phyloP scores from a whole-genome alignment of 2,888 invertebrate species.

The Drosophila maculinotata region DNA sequence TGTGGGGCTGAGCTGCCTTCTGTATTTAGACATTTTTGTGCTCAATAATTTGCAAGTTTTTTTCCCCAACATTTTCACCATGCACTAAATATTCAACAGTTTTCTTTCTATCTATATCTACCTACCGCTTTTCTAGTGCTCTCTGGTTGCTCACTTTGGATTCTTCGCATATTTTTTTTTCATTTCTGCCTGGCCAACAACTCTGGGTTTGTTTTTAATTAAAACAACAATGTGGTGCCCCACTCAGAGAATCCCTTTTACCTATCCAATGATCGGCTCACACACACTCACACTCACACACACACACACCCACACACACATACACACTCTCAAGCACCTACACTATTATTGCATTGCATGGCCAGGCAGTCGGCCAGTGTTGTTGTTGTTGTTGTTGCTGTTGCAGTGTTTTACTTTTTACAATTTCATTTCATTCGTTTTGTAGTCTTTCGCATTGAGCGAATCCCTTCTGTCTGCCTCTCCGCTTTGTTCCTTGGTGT shows the following conservation, averaged over 20 bases:
- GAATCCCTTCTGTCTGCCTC: slow-evolving; percentile 9
- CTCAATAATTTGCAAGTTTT: slow-evolving; percentile 51
- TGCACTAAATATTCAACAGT: slow-evolving; percentile 74
- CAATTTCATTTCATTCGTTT: slow-evolving; percentile 72
- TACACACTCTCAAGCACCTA: slow-evolving; percentile 1
- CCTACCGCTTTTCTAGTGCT: slow-evolving; percentile 19
- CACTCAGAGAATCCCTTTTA: slow-evolving; percentile 33
- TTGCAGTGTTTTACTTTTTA: slow-evolving; percentile 63
- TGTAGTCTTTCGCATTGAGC: slow-evolving; percentile 20
- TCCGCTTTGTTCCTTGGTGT: slow-evolving; percentile 53
- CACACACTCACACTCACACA: slow-evolving; percentile 20
- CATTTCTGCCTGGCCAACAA: slow-evolving; percentile 40
- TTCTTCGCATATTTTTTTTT: slow-evolving; percentile 27
- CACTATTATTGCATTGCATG: slow-evolving; percentile 50
- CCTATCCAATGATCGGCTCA: slow-evolving; percentile 21
- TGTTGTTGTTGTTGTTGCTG: slow-evolving; percentile 28
- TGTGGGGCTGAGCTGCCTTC: slow-evolving; percentile 7
- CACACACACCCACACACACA: slow-evolving; percentile 4
- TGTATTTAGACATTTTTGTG: slow-evolving; percentile 56
- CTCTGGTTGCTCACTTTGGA: slow-evolving; percentile 55
- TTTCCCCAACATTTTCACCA: slow-evolving; percentile 21
- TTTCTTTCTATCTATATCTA: slow-evolving; percentile 34
- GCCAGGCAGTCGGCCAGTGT: slow-evolving; percentile 9
- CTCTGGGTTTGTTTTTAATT: slow-evolving; percentile 74
- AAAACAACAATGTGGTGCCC: slow-evolving; percentile 71